Percentiles rank a stretch among this genome's conserved stretches.
These are phyloP conservation scores for Drosophila infuscata DNA, from an alignment of 2,888 invertebrate species.

Conservation along the genomic window DNA sequence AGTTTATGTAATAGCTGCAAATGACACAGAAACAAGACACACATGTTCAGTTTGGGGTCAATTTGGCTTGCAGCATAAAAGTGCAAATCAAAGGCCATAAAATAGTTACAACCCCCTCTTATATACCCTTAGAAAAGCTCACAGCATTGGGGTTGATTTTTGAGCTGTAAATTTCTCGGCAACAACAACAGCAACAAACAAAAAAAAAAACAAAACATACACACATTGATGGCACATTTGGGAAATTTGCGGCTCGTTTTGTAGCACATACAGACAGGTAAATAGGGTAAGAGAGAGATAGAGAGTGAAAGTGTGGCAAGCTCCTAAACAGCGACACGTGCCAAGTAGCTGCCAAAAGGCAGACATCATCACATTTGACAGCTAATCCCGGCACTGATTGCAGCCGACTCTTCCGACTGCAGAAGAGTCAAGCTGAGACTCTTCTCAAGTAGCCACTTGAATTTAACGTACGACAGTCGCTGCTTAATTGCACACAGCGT, in stretches of 20 bases:
- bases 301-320: not conserved
- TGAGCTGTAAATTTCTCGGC: conserved; percentile 34
- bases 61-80: conserved; percentile 50
- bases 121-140: conserved; percentile 27
- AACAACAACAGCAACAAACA: not conserved
- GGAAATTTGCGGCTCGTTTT: conserved; percentile 41
- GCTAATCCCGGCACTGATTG: conserved; percentile 70
- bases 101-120: conserved; percentile 33
- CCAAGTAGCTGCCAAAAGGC: conserved; percentile 79
- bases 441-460: conserved; percentile 69
- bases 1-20: conserved; percentile 91
- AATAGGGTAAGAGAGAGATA: conserved; percentile 17
- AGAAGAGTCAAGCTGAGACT: conserved; percentile 32
- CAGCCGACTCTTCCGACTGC: conserved; percentile 8
- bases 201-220: not conserved
- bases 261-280: conserved; percentile 15
- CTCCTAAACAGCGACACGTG: conserved; percentile 68
- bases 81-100: conserved; percentile 64
- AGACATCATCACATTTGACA: conserved; percentile 66
- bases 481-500: conserved; percentile 69
- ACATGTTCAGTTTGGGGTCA: conserved; percentile 13
- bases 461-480: conserved; percentile 74
- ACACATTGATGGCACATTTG: conserved; percentile 54
- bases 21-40: conserved; percentile 19
- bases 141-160: conserved; percentile 51